Conservation (phyloP, 1,140 invertebrate genomes). For the Atta cephalotes region DNA sequence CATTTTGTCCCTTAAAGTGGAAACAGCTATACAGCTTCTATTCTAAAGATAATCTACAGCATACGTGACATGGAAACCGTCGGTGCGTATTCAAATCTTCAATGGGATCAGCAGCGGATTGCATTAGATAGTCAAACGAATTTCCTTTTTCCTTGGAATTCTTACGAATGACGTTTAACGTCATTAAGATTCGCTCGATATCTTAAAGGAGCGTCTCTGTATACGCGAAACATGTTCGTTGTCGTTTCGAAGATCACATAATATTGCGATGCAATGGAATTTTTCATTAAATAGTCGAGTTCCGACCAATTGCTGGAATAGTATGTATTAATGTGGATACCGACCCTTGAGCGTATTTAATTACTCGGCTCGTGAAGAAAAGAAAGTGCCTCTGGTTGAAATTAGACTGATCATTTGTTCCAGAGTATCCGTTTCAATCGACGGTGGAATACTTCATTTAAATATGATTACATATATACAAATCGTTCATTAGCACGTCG, state of each 20-base stretch:
- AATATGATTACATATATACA: constrained; percentile 3
- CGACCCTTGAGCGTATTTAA: constrained; percentile 38
- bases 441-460: constrained; percentile 18
- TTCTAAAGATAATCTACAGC: constrained; percentile 16
- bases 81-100: constrained; percentile 55
- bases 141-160: constrained; percentile 49
- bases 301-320: constrained; percentile 17
- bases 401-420: constrained; percentile 33
- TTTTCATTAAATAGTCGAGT: constrained; percentile 58
- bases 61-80: not conserved
- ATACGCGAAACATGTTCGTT: constrained; percentile 26
- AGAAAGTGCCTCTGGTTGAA: not conserved
- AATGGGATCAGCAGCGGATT: constrained; percentile 53
- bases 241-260: not conserved
- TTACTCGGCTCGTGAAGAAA: constrained; percentile 20
- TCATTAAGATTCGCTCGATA: constrained; percentile 53
- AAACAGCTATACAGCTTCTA: not conserved
- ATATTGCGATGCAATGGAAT: constrained; percentile 51
- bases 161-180: constrained; percentile 50
- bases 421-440: constrained; percentile 38
- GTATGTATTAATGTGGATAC: constrained; percentile 10
- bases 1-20: not conserved
- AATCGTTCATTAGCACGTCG: constrained; percentile 10
- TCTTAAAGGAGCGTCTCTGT: constrained; percentile 41
- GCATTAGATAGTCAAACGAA: constrained; percentile 67